Evolutionary conservation across 2,888 invertebrate species (phyloP).

Genomic region (Rhyacophila evoluta): DNA sequence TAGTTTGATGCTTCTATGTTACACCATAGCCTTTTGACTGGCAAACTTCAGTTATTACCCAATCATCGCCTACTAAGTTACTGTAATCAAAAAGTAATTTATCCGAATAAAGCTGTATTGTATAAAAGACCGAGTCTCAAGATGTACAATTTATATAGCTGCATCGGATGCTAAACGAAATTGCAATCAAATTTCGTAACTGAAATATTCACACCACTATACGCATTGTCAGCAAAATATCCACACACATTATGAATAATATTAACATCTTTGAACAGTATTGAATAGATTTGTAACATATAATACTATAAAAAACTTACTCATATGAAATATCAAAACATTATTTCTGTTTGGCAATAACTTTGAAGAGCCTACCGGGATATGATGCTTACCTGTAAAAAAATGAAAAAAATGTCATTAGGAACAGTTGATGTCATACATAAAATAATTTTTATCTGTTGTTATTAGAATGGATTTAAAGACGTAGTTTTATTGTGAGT

Average conservation of each 20-base stretch:
- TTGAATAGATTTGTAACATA: not conserved
- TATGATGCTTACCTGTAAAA: conserved; percentile 45
- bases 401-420: conserved; percentile 41
- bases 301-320: not conserved
- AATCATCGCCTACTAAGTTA: not conserved
- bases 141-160: not conserved
- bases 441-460: conserved; percentile 12
- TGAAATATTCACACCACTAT: not conserved
- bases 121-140: not conserved
- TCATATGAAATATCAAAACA: not conserved
- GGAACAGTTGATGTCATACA: conserved; percentile 40
- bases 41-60: not conserved
- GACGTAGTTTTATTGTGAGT: not conserved
- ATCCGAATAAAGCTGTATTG: not conserved
- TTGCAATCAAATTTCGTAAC: not conserved
- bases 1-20: not conserved
- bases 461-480: conserved; percentile 25
- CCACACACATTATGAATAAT: not conserved
- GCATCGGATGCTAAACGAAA: not conserved
- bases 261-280: too few relatives aligned
- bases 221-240: not conserved
- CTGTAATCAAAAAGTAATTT: conserved; percentile 22
- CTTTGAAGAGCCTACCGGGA: not conserved
- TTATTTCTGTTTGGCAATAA: not conserved
- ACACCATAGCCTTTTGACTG: not conserved